These are phyloP conservation scores for Chloebia gouldiae DNA, from an alignment of 2,113 vertebrate genomes.

Conservation along the genomic window DNA sequence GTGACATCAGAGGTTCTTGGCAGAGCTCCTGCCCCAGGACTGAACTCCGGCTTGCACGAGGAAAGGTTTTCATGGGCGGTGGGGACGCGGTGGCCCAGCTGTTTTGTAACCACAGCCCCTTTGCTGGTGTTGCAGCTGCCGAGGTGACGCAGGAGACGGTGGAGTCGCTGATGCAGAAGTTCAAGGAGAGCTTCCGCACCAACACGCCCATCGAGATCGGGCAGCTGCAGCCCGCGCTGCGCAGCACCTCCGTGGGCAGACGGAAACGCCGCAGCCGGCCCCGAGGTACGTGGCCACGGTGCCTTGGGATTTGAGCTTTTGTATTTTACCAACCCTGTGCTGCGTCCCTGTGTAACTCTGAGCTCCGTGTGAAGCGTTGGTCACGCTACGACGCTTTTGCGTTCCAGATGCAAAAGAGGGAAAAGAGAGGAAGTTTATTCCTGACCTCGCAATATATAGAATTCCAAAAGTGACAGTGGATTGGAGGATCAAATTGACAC, in stretches of 20 bases:
- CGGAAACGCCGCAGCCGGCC: constrained; percentile 83
- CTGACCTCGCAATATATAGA: too few relatives aligned
- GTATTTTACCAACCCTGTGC: rapidly evolving
- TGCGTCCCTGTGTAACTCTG: rapidly evolving
- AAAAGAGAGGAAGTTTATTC: too few relatives aligned
- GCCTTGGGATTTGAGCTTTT: rapidly evolving
- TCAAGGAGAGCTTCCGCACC: constrained; percentile 95
- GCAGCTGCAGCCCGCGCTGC: constrained; percentile 86
- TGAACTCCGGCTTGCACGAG: rapidly evolving
- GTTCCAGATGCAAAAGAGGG: too few relatives aligned
- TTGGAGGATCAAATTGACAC: too few relatives aligned
- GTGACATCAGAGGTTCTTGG: rapidly evolving
- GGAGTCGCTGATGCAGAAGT: constrained; percentile 95
- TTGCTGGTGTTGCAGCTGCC: constrained; percentile 70
- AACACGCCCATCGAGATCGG: constrained; percentile 90
- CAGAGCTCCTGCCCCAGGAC: neutral
- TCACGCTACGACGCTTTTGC: too few relatives aligned
- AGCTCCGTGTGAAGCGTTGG: rapidly evolving
- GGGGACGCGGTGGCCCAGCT: neutral
- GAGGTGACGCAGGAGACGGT: constrained; percentile 89
- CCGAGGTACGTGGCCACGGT: constrained; percentile 75
- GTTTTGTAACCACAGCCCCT: constrained; percentile 30
- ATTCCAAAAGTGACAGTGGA: too few relatives aligned
- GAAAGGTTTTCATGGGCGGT: rapidly evolving
- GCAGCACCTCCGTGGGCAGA: constrained; percentile 82